Base-by-base conservation (phyloP, 2,888 invertebrate species). In the Automeris io region DNA sequence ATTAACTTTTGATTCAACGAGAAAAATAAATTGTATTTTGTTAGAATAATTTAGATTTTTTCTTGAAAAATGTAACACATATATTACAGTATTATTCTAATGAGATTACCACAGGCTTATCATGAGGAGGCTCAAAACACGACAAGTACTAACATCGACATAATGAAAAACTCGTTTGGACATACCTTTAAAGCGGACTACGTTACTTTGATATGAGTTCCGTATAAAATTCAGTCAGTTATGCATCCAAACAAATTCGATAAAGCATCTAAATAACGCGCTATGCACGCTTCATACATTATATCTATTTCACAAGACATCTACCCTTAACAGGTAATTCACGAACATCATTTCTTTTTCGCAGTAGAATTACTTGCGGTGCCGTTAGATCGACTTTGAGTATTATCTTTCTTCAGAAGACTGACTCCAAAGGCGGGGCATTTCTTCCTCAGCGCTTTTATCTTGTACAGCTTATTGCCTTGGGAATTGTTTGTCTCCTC, bases 301-400 rank as follows among this genome's bases (percentile, higher is more conserved):
- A 38, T 45, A 41, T 51, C 58, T 49, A 51, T 57, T 56, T 56
- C 47, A 54, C 41, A 40, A 49, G 49, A 18, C 50, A 47, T 47
- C 48, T 46, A 51, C 35, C 12, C 24, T 53, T 62, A 62, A 26
- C 43, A 40, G 33, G 39, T 32, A 34, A 41, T 61, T 60, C 57
- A 54, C 59, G 43, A 61, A 69, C 70, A 86, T 87, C 87, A 87
- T 87, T 87, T 87, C 67, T 87, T 87, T 52, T 85, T 87, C 1
- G 75, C 85, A 1, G 77, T 76, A 9, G 83, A 74, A 44, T 69
- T 70, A 38, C 75, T 72, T 8, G 80, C 76, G 43, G 76, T 71
- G 61, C 76, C 82, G 70, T 76, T 82, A 49, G 86, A 81, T 41
- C 87, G 70, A 1, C 87, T 87, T 42, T 85, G 83, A 4, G 86